Evolutionary conservation across 2,797 vertebrate species (phyloP), one percentile per base, ranked within the genome.

Genomic region (Notolabrus celidotus): DNA sequence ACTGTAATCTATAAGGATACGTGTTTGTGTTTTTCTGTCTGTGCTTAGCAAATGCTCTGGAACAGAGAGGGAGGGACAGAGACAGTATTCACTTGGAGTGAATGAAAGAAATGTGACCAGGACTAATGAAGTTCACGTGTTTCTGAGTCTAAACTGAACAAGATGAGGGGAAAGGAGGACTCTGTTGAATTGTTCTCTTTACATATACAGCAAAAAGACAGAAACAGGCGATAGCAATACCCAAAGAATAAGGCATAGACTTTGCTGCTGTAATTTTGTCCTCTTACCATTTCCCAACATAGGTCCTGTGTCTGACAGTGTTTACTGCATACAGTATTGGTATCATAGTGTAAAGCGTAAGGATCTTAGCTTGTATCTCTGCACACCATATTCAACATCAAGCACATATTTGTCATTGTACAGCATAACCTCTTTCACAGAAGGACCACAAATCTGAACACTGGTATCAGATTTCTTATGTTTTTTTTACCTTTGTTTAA

Each of bases 31-130:
- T 39, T 59, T 8, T 57, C 31, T 63, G 20, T 53, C 0, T 57
- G 2, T 65, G 33, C 33, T 16, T 15, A n/a, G 17, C 25, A n/a
- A 20, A 51, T 6, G 15, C 36, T 52, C 31, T 56, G 47, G 46
- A 34, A 46, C 55, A 76, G 20, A 54, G 38, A 22, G 25, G 12
- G 42, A 36, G 7, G 27, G 29, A 87, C 79, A 87, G 59, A 84
- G 66, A 61, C 45, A 2, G 67, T 49, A 76, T 84, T 85, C 77
- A 85, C 23, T 61, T 7, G 7, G 50, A 80, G 16, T 15, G 0
- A 88, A 89, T 84, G 56, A 73, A 66, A 31, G 67, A 86, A 86
- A 88, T 85, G 86, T 87, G 84, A 90, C 86, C 6, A 0, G 61
- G 2, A 33, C 53, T 9, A 65, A 85, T 83, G 36, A 34, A 31